Percentiles rank a stretch among this genome's conserved stretches.
Conservation (phyloP, 2,113 vertebrate genomes). For the Pipra filicauda region DNA sequence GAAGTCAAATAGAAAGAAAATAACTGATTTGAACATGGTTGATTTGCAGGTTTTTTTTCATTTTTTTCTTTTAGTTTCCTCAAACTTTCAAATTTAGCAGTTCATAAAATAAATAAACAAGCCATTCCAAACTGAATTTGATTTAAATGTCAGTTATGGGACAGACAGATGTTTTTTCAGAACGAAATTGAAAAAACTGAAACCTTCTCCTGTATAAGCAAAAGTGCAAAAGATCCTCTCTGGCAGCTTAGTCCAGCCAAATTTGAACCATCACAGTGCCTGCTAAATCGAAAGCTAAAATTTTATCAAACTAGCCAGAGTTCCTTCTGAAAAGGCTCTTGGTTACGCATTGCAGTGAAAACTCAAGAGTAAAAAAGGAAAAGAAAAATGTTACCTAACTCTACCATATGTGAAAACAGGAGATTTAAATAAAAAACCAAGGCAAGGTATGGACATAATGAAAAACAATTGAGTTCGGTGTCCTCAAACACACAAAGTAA, state of each 20-base stretch:
- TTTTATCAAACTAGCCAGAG: background rate
- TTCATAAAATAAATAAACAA: background rate
- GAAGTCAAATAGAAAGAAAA: background rate
- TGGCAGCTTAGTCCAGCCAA: background rate
- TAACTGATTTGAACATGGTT: background rate
- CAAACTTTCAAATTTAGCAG: background rate
- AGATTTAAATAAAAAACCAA: background rate
- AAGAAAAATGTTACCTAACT: background rate
- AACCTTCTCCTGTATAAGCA: background rate
- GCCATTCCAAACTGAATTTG: background rate
- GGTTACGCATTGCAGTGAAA: background rate
- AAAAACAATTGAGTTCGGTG: background rate
- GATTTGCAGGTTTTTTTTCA: background rate
- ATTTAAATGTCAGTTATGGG: background rate
- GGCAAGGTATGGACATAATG: background rate
- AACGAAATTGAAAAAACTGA: background rate
- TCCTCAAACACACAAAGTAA: background rate
- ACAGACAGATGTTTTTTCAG: background rate
- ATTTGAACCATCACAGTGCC: background rate
- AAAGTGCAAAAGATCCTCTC: background rate
- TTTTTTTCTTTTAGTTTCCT: background rate
- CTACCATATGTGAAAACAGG: background rate
- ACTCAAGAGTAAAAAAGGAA: background rate
- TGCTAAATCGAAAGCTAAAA: background rate
- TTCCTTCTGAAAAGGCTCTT: background rate